phyloP scores from a whole-genome alignment of 1,140 invertebrate species.

The Subanguina moxae region DNA sequence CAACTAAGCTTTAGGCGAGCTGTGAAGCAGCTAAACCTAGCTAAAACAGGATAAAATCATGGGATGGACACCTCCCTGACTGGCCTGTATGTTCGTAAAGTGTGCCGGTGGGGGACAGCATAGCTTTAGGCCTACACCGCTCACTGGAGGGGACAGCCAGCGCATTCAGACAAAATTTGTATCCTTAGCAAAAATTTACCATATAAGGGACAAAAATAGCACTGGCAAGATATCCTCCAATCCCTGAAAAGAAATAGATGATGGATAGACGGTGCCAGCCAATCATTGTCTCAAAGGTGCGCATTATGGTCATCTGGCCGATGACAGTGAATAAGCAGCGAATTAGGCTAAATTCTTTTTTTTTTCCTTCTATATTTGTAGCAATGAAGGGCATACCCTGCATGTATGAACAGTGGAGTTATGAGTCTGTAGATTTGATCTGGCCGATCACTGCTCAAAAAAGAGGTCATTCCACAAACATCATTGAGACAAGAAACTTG shows the following conservation, averaged over 20 bases:
- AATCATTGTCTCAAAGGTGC: conserved; percentile 89
- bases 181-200: conserved; percentile 60
- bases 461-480: conserved; percentile 97
- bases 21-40: too few relatives aligned
- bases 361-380: too few relatives aligned
- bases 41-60: too few relatives aligned
- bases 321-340: conserved; percentile 82
- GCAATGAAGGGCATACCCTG: too few relatives aligned
- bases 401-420: conserved; percentile 93
- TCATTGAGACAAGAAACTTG: conserved; percentile 77
- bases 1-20: too few relatives aligned
- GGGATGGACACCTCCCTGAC: too few relatives aligned
- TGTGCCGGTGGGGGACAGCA: too few relatives aligned
- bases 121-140: too few relatives aligned
- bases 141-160: too few relatives aligned
- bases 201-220: conserved; percentile 94
- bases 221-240: conserved; percentile 91
- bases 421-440: conserved; percentile 96
- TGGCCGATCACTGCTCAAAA: conserved; percentile 77
- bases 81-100: too few relatives aligned
- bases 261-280: conserved; percentile 83
- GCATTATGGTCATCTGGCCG: conserved; percentile 86
- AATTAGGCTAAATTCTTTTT: conserved; percentile 70
- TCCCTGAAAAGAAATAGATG: conserved; percentile 87
- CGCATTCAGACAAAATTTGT: neutral